Evolutionary conservation across 2,888 invertebrate genomes (phyloP).

Genomic region (Drosophila recens): DNA sequence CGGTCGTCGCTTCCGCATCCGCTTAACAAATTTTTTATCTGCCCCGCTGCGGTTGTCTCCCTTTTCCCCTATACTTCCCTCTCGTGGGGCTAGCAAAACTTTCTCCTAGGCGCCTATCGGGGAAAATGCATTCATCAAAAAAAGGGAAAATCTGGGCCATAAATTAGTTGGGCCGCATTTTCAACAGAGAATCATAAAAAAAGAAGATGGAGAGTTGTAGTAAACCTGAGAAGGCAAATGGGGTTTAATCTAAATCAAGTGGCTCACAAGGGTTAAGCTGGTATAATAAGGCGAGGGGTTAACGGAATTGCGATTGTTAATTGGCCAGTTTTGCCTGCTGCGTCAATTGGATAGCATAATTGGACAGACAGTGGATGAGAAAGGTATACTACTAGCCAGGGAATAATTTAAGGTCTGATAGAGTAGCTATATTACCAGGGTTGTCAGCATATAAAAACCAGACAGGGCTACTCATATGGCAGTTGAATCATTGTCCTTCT

Average conservation of each 20-base stretch:
- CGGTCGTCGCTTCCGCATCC: conserved; percentile 61
- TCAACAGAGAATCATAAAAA: conserved; percentile 50
- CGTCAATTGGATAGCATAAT: conserved; percentile 41
- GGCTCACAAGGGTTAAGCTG: conserved; percentile 53
- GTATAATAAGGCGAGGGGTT: conserved; percentile 42
- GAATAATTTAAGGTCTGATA: not conserved
- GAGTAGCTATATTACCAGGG: not conserved
- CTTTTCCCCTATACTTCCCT: too few species aligned
- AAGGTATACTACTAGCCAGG: not conserved
- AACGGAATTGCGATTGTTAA: conserved; percentile 36
- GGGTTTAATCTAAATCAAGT: conserved; percentile 71
- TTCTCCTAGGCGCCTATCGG: conserved; percentile 49
- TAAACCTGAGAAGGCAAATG: conserved; percentile 48
- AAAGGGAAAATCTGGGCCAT: conserved; percentile 57
- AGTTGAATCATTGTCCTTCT: not conserved
- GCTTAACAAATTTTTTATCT: conserved; percentile 54
- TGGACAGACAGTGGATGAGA: conserved; percentile 23
- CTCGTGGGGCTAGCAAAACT: conserved; percentile 43
- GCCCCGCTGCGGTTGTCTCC: conserved; percentile 37
- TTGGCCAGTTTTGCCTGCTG: conserved; percentile 36
- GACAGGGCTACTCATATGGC: not conserved
- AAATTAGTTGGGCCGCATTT: conserved; percentile 66
- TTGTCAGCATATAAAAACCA: not conserved
- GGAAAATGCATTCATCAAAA: conserved; percentile 67
- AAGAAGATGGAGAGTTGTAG: conserved; percentile 9